phyloP scores from a whole-genome alignment of 2,113 vertebrate species.

The Tapirus terrestris region DNA sequence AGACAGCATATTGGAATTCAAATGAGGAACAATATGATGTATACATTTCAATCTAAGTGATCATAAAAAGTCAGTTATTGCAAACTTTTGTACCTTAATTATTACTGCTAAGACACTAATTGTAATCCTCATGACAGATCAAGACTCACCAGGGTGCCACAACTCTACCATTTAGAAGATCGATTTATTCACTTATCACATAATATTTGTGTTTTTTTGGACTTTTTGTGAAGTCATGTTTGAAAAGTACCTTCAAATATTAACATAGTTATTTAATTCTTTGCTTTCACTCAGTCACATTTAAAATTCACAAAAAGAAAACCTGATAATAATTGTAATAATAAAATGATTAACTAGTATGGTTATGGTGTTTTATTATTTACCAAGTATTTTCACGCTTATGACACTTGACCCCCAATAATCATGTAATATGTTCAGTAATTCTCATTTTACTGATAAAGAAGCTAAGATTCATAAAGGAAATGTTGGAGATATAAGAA shows the following conservation, averaged over 20 bases:
- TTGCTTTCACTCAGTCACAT: background rate
- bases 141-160: background rate
- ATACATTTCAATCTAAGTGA: background rate
- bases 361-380: background rate
- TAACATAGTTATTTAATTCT: background rate
- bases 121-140: background rate
- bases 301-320: constrained; percentile 33
- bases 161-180: background rate
- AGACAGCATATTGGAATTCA: background rate
- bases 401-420: background rate
- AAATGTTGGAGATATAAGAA: background rate
- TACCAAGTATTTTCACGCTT: background rate
- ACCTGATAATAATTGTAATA: background rate
- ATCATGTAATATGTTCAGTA: background rate
- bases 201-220: background rate
- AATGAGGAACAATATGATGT: background rate
- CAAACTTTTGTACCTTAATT: background rate
- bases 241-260: constrained; percentile 13
- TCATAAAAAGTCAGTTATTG: background rate
- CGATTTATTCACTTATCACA: background rate
- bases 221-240: background rate
- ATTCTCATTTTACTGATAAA: constrained; percentile 33
- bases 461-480: background rate
- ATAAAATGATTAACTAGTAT: background rate
- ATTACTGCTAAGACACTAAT: background rate